A percentile compares a stretch with the other conserved stretches of the same genome.
Conservation (phyloP, 2,888 invertebrate genomes). For the Drosophila affinis region DNA sequence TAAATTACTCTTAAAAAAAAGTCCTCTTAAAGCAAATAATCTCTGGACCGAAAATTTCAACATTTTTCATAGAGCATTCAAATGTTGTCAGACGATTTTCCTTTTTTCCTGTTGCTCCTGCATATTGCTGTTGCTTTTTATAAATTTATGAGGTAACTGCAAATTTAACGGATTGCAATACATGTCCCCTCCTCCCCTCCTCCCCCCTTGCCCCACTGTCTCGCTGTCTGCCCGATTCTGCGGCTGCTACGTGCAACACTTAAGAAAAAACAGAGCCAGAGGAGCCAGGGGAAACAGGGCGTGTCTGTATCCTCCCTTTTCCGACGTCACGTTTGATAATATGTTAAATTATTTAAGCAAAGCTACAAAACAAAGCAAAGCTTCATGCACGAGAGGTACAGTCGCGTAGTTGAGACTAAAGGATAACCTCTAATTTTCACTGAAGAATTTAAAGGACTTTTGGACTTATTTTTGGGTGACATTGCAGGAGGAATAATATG, state of each 20-base stretch:
- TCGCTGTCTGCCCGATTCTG: neutral
- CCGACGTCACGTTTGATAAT: constrained; percentile 59
- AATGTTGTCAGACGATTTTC: neutral
- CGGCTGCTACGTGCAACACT: constrained; percentile 42
- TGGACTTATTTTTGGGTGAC: too few species aligned
- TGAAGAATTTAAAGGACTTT: too few species aligned
- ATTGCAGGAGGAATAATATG: too few species aligned
- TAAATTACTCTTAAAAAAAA: too few species aligned
- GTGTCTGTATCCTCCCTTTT: constrained; percentile 39
- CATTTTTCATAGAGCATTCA: neutral
- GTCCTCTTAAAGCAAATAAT: too few species aligned
- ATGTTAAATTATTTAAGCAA: constrained; percentile 68
- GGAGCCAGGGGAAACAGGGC: neutral
- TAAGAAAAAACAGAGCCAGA: neutral
- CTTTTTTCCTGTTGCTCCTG: constrained; percentile 17
- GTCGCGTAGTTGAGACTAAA: too few species aligned
- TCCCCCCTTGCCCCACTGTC: neutral
- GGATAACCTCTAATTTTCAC: too few species aligned
- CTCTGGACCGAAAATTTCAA: too few species aligned
- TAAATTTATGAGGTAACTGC: constrained; percentile 58
- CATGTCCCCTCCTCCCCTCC: neutral
- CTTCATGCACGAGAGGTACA: too few species aligned
- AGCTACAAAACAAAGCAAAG: constrained; percentile 6
- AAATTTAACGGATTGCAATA: constrained; percentile 51
- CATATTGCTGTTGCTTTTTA: constrained; percentile 5